Evolutionary conservation across 2,888 invertebrate genomes (phyloP), one percentile per base, ranked within the genome.

Genomic region (Eupsilia transversa): DNA sequence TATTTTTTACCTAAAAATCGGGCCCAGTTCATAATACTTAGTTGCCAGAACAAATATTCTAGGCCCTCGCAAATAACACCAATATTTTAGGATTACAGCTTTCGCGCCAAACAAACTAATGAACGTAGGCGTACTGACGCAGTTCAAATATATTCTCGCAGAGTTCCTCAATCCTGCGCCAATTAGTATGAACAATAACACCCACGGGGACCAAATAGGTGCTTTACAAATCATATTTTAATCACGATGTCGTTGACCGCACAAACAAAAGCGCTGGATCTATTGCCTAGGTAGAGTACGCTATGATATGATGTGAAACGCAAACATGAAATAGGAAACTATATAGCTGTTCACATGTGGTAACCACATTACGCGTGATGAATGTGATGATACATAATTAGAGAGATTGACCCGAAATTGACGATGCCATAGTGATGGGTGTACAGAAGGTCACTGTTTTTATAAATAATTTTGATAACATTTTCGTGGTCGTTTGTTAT

Each of bases 151-250:
- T 67, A 84, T 80, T 82, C 84, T 79, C 77, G 79, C 79, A 77
- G 46, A 61, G 86, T 82, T 88, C 87, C 86, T 86, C 84, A 86
- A 83, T 86, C 86, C 89, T 86, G 72, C 61, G 91, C 82, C 80
- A 85, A 83, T 82, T 84, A 82, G 73, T 82, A 80, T 86, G 89
- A 91, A 93, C 93, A 94, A 94, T 94, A 92, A 93, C 94, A 91
- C 93, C 93, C 91, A 94, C 94, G 84, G 84, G 79, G 70, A 82
- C 73, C 82, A 73, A 82, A 83, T 87, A 82, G 74, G 69, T 79
- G 86, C 82, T 87, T 87, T 86, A 87, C 87, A 88, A 88, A 89
- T 90, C 86, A 87, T 88, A 89, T 86, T 80, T 85, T 77, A 72
- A 86, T 84, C 91, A 89, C 90, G 80, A 84, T 84, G 92, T 90